These are phyloP conservation scores for Gadopsis bispinosus DNA, from an alignment of 2,797 vertebrate species.

Conservation along the genomic window DNA sequence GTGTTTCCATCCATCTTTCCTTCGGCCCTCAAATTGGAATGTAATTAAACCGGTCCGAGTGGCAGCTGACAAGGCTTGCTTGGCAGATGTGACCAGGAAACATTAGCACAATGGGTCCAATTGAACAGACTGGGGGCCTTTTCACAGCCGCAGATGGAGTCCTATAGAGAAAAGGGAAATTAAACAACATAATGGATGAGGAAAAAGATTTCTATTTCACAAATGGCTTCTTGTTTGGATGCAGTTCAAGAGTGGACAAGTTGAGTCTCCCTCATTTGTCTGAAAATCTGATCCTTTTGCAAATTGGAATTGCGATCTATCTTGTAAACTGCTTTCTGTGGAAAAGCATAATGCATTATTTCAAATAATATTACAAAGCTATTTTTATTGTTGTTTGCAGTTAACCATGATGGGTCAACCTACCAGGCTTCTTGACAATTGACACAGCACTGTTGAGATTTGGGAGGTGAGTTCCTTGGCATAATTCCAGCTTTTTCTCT, in stretches of 20 bases:
- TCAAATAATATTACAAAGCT: background rate
- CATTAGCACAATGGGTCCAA: conserved; percentile 70
- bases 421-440: no score
- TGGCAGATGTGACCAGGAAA: conserved; percentile 83
- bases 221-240: conserved; percentile 71
- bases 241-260: conserved; percentile 55
- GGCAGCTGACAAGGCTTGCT: conserved; percentile 77
- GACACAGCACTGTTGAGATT: no score
- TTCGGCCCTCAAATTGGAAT: conserved; percentile 55
- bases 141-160: conserved; percentile 79
- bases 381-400: no score
- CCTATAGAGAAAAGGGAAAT: conserved; percentile 70
- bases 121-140: conserved; percentile 68
- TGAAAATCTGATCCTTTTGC: conserved; percentile 39
- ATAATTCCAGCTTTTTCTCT: background rate
- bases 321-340: background rate
- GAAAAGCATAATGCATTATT: background rate
- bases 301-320: conserved; percentile 5
- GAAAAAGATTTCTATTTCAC: conserved; percentile 60
- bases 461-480: no score
- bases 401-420: no score
- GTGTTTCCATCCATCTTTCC: conserved; percentile 54
- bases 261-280: conserved; percentile 35
- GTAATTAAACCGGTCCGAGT: conserved; percentile 78
- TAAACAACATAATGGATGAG: conserved; percentile 63